A percentile compares a stretch with the other conserved stretches of the same genome.
Evolutionary conservation across 2,113 vertebrate species (phyloP).

Genomic region (Nannobrachium achirus): DNA sequence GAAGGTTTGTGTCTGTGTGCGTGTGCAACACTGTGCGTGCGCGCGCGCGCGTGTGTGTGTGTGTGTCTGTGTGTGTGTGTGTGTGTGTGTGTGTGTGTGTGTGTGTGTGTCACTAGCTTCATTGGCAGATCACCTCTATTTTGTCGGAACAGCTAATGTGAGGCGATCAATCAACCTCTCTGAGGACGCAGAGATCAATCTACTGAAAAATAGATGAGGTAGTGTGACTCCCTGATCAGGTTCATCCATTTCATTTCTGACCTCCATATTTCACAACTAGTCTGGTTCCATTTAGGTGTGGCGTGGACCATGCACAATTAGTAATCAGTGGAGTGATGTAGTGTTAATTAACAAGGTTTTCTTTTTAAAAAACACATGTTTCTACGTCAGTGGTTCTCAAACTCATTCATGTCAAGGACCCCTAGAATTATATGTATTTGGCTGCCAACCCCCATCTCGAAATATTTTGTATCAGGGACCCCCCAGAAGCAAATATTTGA

Average conservation of each 20-base stretch:
- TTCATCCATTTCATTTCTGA: conserved; percentile 35
- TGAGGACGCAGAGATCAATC: conserved; percentile 42
- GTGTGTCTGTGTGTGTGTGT: neutral
- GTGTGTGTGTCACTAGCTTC: conserved; percentile 1
- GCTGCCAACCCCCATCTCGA: too few species aligned
- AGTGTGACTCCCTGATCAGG: conserved; percentile 24
- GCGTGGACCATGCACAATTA: neutral
- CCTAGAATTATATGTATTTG: too few species aligned
- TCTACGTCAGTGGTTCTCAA: too few species aligned
- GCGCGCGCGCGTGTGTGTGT: neutral
- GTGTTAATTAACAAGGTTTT: too few species aligned
- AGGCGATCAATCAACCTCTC: conserved; percentile 52
- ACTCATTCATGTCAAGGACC: too few species aligned
- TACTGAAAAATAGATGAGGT: conserved; percentile 49
- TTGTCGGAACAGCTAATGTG: conserved; percentile 43
- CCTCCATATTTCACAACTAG: neutral
- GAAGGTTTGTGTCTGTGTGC: neutral
- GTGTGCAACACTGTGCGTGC: neutral
- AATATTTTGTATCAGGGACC: too few species aligned
- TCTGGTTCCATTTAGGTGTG: neutral
- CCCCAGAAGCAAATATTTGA: too few species aligned
- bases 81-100: neutral
- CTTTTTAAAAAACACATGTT: too few species aligned
- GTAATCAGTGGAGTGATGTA: neutral
- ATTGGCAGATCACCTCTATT: conserved; percentile 41